Evolutionary conservation across 2,888 invertebrate genomes (phyloP), one percentile per base, ranked within the genome.

Genomic region (Hypolimnas misippus): DNA sequence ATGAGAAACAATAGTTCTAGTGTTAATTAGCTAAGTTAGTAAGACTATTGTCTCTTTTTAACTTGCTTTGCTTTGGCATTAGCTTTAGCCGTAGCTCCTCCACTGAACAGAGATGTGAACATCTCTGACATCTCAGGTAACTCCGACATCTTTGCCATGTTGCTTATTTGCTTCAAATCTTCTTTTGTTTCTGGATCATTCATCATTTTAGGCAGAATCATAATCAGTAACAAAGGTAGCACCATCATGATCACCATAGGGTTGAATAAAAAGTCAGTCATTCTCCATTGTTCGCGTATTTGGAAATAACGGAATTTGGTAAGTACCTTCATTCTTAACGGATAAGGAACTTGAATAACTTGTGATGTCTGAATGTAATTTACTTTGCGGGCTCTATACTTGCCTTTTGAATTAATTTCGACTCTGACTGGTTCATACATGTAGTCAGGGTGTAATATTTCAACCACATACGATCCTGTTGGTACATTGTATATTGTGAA

Each of bases 201-300:
- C 96, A 99, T 97, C 94, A 99, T 95, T 86, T 98, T 98, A 0
- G 99, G 98, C 76, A 99, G 87, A 67, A 99, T 93, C 95, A 98
- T 96, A 73, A 99, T 96, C 5, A 99, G 91, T 3, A 98, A 81
- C 31, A 99, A 89, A 0, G 99, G 99, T 68, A 99, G 83, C 19
- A 99, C 95, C 98, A 99, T 99, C 97, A 99, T 99, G 67, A 99
- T 93, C 4, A 99, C 97, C 98, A 99, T 99, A 1, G 99, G 99
- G 85, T 97, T 98, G 85, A 98, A 97, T 33, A 99, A 86, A 86
- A 99, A 97, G 90, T 99, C 99, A 0, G 98, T 98, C 10, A 99
- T 92, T 79, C 98, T 94, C 98, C 98, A 99, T 79, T 99, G 98
- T 82, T 99, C 99, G 50, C 99, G 93, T 16, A 95, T 93, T 93